Conservation (phyloP, 2,888 invertebrate species). For the Argyresthia goedartella region DNA sequence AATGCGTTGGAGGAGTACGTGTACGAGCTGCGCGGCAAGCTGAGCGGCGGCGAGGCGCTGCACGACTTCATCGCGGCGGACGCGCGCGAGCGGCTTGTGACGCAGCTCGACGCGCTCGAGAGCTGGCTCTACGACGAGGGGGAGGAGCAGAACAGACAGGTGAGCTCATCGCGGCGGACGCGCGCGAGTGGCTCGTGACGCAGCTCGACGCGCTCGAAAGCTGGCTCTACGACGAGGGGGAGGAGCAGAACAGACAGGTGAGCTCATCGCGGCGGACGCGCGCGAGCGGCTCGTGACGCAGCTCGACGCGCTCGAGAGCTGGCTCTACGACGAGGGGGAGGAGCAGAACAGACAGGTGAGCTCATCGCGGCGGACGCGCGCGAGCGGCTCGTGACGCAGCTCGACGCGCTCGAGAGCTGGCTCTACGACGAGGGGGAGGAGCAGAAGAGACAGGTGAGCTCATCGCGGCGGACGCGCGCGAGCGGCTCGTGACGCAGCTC, state of each 20-base stretch:
- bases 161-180: constrained; percentile 66
- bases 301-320: constrained; percentile 87
- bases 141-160: constrained; percentile 88
- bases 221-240: constrained; percentile 97
- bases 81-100: constrained; percentile 74
- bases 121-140: constrained; percentile 98
- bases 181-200: constrained; percentile 11
- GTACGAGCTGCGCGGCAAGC: constrained; percentile 93
- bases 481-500: constrained; percentile 49
- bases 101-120: constrained; percentile 86
- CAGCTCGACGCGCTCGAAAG: constrained; percentile 84
- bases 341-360: constrained; percentile 83
- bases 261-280: constrained; percentile 62
- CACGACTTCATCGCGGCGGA: constrained; percentile 81
- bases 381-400: constrained; percentile 33
- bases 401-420: constrained; percentile 91
- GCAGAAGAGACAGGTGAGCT: constrained; percentile 77
- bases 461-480: constrained; percentile 71
- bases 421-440: constrained; percentile 97
- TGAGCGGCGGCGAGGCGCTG: constrained; percentile 81
- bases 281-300: constrained; percentile 18
- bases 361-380: constrained; percentile 62
- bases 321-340: constrained; percentile 97
- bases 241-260: constrained; percentile 87
- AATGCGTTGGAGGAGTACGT: constrained; percentile 99